Base-by-base conservation (phyloP, 2,888 invertebrate genomes). In the Petrophora chlorosata region DNA sequence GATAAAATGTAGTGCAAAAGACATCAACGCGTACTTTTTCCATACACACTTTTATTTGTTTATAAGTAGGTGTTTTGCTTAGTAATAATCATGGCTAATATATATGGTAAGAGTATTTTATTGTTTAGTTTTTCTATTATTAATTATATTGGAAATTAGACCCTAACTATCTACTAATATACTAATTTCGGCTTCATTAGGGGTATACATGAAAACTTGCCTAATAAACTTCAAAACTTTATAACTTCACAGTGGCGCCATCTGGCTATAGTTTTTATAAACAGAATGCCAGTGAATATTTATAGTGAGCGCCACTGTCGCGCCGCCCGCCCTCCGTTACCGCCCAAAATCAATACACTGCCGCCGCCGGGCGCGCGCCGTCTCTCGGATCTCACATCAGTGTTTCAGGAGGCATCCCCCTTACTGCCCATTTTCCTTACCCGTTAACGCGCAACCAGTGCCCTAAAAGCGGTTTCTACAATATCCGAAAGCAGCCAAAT, bases 301-400 rank as follows among this genome's bases (percentile, higher is more conserved):
- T 45, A 51, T 51, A 76, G 82, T 65, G 70, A 80, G 76, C 86
- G 74, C 72, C 56, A 56, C 56, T 12, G 54, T 60, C 58, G 69
- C 57, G 36, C 22, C 34, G 28, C 29, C 46, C 42, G 49, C 52
- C 60, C 63, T 63, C 61, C 51, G 82, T 79, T 78, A 70, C 88
- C 88, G 85, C 88, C 88, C 87, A 83, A 84, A 87, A 89, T 89
- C 88, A 85, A 89, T 89, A 89, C 58, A 62, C 1, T 41, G 22
- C 28, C 26, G 62, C 1, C 42, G 22, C 28, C 26, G 65, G 76
- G 75, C 79, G 79, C 83, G 86, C 88, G 87, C 87, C 65, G 81
- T 78, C 74, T 75, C 73, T 70, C 70, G 70, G 72, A 70, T 76
- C 77, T 77, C 66, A 75, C 76, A 67, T 81, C 82, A 88, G 87